Evolutionary conservation across 2,888 invertebrate species (phyloP), one percentile per base, ranked within the genome.

Genomic region (Synanthedon andrenaeformis): DNA sequence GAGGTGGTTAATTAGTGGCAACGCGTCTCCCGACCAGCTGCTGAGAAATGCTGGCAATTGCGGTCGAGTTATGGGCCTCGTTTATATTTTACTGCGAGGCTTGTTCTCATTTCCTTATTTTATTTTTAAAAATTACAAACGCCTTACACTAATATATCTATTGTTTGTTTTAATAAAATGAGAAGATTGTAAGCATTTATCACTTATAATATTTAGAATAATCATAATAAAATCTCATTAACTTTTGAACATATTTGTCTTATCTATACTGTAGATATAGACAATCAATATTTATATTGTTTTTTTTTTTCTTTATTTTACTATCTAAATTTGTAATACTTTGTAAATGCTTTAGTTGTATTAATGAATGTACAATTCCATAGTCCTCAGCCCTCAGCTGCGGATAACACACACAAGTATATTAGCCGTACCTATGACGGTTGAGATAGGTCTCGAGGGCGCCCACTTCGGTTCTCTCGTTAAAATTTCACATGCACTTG

Each of bases 401-500:
- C 13, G 45, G 45, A 1, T 13, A 13, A 45, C 45, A 6, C 45
- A 45, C 45, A 45, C 45, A 12, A 45, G 45, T 45, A 14, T n/a
- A 45, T 45, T 45, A 45, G 14, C 45, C 45, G 45, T 45, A 45
- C 45, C 45, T 45, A 14, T 45, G 45, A 45, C 12, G 45, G 70
- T 74, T 72, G 77, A 79, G 79, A 77, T 79, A 80, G 76, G 76
- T 69, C 69, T 74, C 67, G 65, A 72, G 73, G 62, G 62, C 65
- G 59, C 62, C 70, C 70, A 62, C 69, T 35, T 69, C 67, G 65
- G 64, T 63, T 62, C 64, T 74, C 85, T 84, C 86, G 80, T 86
- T 84, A 85, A 85, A 86, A 80, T 84, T 85, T 85, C 83, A 85
- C 82, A 84, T 85, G 82, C 83, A 80, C 84, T 83, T 85, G 86